These are phyloP conservation scores for Nezara viridula DNA, from an alignment of 2,888 invertebrate species.

Conservation along the genomic window DNA sequence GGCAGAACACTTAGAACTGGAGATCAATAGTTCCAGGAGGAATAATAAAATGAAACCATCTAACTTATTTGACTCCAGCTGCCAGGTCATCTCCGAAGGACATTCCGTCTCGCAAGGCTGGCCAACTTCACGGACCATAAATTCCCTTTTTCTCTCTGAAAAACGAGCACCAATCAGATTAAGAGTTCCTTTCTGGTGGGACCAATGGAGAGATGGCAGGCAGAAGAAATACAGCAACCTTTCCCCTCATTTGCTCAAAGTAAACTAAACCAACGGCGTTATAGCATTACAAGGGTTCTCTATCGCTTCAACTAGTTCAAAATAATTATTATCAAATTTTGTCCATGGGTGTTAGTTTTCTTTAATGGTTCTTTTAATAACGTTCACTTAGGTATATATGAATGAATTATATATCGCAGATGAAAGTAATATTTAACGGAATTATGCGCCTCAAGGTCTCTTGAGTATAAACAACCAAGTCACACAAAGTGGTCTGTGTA, in stretches of 20 bases:
- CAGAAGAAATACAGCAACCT: not conserved
- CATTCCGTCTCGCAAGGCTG: not conserved
- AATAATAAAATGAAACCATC: not conserved
- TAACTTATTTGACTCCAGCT: not conserved
- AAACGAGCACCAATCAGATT: not conserved
- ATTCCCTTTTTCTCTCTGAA: not conserved
- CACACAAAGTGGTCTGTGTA: no score
- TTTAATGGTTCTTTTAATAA: no score
- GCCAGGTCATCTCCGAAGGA: not conserved
- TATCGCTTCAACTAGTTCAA: not conserved
- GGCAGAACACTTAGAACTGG: no score
- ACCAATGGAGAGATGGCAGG: not conserved
- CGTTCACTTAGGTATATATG: no score
- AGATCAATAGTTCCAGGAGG: no score
- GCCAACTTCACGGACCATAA: not conserved
- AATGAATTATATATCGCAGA: no score
- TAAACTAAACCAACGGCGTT: not conserved
- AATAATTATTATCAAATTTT: no score
- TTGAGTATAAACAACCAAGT: no score
- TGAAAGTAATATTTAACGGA: no score
- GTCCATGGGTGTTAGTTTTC: no score
- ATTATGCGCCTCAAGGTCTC: no score
- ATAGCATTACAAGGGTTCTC: not conserved
- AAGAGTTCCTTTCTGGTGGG: not conserved
- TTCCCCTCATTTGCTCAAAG: not conserved